Percentiles rank a stretch among this genome's conserved stretches.
These are phyloP conservation scores for Neolamprologus longior DNA, from an alignment of 2,113 vertebrate genomes.

Conservation along the genomic window DNA sequence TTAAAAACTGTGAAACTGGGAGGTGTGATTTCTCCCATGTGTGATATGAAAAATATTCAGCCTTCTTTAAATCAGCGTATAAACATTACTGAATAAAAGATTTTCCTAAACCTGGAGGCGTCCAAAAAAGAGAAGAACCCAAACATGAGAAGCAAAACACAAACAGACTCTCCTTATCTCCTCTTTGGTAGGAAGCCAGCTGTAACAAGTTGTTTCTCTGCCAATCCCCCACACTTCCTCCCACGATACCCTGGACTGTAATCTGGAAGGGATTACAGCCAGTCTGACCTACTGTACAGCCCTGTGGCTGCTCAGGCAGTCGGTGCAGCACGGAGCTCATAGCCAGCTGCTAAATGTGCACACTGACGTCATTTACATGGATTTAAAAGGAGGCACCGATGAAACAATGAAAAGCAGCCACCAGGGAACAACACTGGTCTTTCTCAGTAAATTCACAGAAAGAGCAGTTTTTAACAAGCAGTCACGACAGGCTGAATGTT, in stretches of 20 bases:
- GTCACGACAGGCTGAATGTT: neutral
- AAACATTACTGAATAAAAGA: neutral
- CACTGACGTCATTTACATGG: neutral
- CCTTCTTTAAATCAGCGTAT: neutral
- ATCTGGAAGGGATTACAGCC: constrained; percentile 9
- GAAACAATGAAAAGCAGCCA: neutral
- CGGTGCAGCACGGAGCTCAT: neutral
- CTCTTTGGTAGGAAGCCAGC: neutral
- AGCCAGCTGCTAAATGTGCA: neutral
- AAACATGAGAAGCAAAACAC: neutral
- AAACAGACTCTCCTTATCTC: neutral
- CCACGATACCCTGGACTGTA: neutral
- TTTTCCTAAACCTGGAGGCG: neutral
- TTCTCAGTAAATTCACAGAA: neutral
- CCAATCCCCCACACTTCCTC: neutral
- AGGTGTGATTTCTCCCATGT: neutral
- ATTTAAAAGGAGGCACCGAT: neutral
- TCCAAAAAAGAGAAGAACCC: neutral
- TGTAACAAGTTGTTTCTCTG: neutral
- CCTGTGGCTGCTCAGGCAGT: neutral
- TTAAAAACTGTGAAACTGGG: neutral
- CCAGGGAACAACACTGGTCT: neutral
- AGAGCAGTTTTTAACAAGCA: neutral
- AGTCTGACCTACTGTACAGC: neutral
- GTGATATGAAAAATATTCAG: neutral